Percentiles rank a stretch among this genome's conserved stretches.
These are phyloP conservation scores for Tiphia femorata DNA, from an alignment of 2,888 invertebrate genomes.

Conservation along the genomic window DNA sequence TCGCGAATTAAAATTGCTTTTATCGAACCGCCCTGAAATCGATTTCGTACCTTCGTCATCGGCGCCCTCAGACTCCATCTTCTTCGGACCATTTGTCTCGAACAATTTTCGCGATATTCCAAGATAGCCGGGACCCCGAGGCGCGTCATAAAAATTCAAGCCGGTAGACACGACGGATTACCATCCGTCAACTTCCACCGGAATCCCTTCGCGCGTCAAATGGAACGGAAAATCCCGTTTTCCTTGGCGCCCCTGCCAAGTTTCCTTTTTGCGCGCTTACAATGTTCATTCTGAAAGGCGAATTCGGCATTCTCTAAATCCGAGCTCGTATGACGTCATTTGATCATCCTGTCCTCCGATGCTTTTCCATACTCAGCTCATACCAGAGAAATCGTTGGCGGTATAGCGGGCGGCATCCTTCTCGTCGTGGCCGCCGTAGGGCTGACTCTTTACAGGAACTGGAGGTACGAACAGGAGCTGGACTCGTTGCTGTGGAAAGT, in stretches of 20 bases:
- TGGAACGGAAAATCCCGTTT: no score
- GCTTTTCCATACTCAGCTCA: conserved; percentile 73
- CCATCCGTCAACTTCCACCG: conserved; percentile 30
- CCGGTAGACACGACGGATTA: conserved; percentile 12
- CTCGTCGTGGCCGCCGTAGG: conserved; percentile 80
- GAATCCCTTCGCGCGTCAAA: conserved; percentile 9
- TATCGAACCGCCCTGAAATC: no score
- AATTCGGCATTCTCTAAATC: no score
- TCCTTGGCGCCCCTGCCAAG: no score
- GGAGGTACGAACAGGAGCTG: conserved; percentile 94
- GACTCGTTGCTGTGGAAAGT: conserved; percentile 95
- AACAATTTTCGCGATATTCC: not conserved
- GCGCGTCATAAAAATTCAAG: conserved; percentile 5
- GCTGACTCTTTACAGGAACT: conserved; percentile 86
- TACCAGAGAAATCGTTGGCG: conserved; percentile 85
- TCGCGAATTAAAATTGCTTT: no score
- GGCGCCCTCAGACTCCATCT: no score
- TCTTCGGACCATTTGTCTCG: not conserved
- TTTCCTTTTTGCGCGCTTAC: no score
- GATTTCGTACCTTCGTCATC: no score
- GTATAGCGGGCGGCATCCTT: conserved; percentile 83
- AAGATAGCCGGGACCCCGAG: not conserved
- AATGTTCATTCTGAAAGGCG: no score
- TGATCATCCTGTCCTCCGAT: not conserved
- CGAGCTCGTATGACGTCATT: no score